Evolutionary conservation across 30 jellyfish, hydroid and myxozoan species (phyloP).

Genomic region (Rhopilema esculentum): DNA sequence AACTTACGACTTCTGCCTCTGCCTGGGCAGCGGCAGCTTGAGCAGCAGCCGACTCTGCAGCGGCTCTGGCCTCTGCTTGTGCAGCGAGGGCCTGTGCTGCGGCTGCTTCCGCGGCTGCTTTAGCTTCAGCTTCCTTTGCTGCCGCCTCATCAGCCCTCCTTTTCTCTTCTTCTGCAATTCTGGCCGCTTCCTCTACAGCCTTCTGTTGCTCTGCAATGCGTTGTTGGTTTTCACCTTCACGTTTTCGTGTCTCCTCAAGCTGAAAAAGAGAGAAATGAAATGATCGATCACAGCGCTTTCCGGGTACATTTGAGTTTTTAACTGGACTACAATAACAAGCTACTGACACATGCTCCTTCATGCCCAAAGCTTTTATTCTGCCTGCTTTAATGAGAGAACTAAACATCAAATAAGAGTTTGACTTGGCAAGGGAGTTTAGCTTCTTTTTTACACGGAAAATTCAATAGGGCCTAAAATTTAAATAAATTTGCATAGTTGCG

Average conservation of each 20-base stretch:
- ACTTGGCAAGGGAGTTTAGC: no score
- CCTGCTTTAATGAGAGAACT: no score
- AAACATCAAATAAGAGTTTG: no score
- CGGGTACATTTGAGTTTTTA: no score
- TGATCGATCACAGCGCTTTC: not conserved
- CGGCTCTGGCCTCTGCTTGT: constrained; percentile 59
- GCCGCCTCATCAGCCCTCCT: constrained; percentile 66
- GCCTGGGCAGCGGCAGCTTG: constrained; percentile 74
- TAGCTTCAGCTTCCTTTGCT: constrained; percentile 58
- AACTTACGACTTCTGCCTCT: constrained; percentile 54
- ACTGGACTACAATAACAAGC: no score
- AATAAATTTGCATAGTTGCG: no score
- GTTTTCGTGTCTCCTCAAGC: constrained; percentile 84
- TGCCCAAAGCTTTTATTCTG: no score
- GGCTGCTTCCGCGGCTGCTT: constrained; percentile 61
- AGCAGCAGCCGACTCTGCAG: constrained; percentile 66
- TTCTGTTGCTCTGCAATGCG: constrained; percentile 55
- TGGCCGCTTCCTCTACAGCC: constrained; percentile 63
- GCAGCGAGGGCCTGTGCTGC: constrained; percentile 62
- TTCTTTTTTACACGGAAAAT: no score
- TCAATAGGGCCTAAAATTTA: no score
- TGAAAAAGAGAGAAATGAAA: not conserved
- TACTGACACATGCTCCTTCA: no score
- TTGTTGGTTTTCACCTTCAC: constrained; percentile 86
- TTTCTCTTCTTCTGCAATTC: constrained; percentile 55